Base-by-base conservation (phyloP, 1,140 invertebrate genomes). In the Plutomurus gul region DNA sequence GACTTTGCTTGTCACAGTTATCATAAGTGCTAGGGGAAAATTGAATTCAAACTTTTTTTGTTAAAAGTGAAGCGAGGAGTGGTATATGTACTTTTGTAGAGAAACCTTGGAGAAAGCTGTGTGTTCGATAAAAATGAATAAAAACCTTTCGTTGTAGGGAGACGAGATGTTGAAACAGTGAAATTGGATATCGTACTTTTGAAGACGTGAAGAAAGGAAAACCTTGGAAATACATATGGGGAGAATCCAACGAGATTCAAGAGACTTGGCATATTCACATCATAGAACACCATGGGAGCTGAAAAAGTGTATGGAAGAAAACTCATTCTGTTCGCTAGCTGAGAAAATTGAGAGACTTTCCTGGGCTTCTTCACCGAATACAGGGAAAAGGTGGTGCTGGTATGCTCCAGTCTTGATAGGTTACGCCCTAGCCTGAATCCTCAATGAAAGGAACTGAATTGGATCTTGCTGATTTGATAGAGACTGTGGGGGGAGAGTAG, bases 401-500 rank as follows among this genome's bases (percentile, higher is more conserved):
- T 18, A 65, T 13, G 27, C 30, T 65, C 36, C 36, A 25, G 36
- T 27, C 36, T 36, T 65, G 56, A 65, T 65, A 16, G 56, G 56
- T 65, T 65, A 65, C 56, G 56, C 56, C 56, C 56, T 25, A 30
- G 3, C 56, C 56, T 65, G 11, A 65, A 30, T n/a, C 25, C 20
- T 65, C 56, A 18, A 2, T 27, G 18, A 65, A 16, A 33, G 56
- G 18, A 65, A 65, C 36, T 65, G 18, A 65, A 65, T 65, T 65
- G 56, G 16, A 65, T 65, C 56, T 65, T 65, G 56, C 27, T 65
- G 56, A 65, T 65, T 65, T 65, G 56, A 65, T 65, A 33, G 56
- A 30, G 13, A 43, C 30, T 33, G 36, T 65, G 30, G 56, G n/a
- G 56, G 27, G 36, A 65, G 56, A 65, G 16, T 30, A n/a, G n/a